Evolutionary conservation across 2,888 invertebrate genomes (phyloP).

Genomic region (Leucophenga montana): DNA sequence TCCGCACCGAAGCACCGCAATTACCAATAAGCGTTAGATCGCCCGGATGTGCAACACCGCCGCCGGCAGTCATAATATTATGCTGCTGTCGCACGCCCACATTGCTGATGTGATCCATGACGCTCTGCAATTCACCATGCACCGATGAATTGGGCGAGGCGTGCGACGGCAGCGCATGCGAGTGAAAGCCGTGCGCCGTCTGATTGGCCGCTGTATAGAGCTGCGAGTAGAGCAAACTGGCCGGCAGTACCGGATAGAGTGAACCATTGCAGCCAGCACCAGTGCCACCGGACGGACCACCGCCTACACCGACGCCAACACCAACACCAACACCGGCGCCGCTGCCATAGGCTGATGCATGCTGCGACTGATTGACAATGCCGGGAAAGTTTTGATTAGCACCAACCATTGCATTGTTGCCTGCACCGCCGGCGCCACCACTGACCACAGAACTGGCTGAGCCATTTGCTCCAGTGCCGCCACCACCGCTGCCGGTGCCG

Average conservation of each 20-base stretch:
- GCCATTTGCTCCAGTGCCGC: constrained; percentile 72
- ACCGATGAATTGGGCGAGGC: constrained; percentile 77
- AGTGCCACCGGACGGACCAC: constrained; percentile 52
- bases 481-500: constrained; percentile 67
- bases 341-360: constrained; percentile 70
- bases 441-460: constrained; percentile 48
- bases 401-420: constrained; percentile 60
- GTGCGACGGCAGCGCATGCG: constrained; percentile 79
- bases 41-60: constrained; percentile 69
- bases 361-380: constrained; percentile 75
- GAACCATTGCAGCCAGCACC: constrained; percentile 80
- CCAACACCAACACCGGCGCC: constrained; percentile 71
- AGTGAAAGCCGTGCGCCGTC: constrained; percentile 81
- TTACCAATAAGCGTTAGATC: constrained; percentile 73
- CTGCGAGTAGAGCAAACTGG: constrained; percentile 87
- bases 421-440: constrained; percentile 47
- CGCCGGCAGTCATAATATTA: constrained; percentile 74
- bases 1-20: constrained; percentile 72
- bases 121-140: constrained; percentile 82
- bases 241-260: constrained; percentile 84
- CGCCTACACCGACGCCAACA: constrained; percentile 56
- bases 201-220: constrained; percentile 86
- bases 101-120: constrained; percentile 84
- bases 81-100: constrained; percentile 76
- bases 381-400: constrained; percentile 75